Conservation (phyloP, 2,888 invertebrate species). For the Drosophila helvetica region DNA sequence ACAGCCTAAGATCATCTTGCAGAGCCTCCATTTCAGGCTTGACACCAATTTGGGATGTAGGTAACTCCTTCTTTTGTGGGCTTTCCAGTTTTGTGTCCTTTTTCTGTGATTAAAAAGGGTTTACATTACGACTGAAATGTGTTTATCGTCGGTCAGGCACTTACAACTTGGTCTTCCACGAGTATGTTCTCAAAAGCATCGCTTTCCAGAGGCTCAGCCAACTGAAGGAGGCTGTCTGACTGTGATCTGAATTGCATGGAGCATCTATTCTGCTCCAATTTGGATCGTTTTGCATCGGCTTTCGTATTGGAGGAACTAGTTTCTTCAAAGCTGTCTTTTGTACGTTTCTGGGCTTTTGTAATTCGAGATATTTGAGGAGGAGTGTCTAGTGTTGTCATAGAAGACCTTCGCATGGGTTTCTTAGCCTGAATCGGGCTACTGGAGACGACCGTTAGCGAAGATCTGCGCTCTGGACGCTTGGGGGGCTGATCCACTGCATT, state of each 20-base stretch:
- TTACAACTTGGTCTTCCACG: conserved; percentile 27
- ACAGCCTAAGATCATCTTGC: conserved; percentile 25
- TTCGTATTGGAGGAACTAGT: neutral
- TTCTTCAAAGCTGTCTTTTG: neutral
- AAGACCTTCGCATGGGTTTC: neutral
- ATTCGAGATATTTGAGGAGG: no score
- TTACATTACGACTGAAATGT: neutral
- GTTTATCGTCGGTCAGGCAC: neutral
- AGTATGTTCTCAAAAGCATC: conserved; percentile 27
- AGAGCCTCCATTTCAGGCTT: neutral
- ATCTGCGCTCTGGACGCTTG: neutral
- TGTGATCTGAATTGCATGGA: conserved; percentile 19
- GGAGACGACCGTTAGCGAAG: neutral
- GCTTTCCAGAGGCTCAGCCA: conserved; percentile 9
- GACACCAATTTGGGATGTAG: neutral
- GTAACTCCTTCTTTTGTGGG: neutral
- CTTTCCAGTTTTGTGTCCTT: neutral
- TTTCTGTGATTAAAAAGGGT: neutral
- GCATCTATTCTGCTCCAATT: conserved; percentile 5
- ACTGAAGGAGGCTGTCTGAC: conserved; percentile 29
- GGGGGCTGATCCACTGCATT: neutral
- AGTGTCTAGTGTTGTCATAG: neutral
- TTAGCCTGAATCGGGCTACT: neutral
- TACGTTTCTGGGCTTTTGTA: neutral
- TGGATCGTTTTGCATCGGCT: conserved; percentile 10